A percentile compares a stretch with the other conserved stretches of the same genome.
These are phyloP conservation scores for Limosa lapponica DNA, from an alignment of 2,797 vertebrate species.

Conservation along the genomic window DNA sequence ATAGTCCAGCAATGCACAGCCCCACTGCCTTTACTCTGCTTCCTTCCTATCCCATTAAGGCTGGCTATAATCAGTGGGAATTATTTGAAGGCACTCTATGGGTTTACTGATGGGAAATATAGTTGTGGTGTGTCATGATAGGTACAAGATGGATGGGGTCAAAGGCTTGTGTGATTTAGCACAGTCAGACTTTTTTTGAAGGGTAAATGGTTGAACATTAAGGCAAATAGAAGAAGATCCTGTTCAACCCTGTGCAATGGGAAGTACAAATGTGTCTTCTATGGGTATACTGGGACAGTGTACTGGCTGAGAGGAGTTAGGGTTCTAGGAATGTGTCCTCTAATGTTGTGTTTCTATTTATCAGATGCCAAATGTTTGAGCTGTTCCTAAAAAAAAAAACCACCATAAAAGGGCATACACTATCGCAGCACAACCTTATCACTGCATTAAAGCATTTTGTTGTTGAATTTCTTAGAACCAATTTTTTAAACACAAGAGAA, in stretches of 20 bases:
- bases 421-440: neutral
- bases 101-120: neutral
- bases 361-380: neutral
- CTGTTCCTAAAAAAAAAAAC: neutral
- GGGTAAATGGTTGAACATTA: neutral
- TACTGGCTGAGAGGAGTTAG: neutral
- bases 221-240: neutral
- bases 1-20: neutral
- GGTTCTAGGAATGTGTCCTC: neutral
- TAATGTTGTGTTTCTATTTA: neutral
- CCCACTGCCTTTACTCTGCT: neutral
- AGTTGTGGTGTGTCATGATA: neutral
- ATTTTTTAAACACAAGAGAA: neutral
- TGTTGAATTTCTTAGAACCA: neutral
- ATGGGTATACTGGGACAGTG: neutral
- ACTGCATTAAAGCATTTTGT: neutral
- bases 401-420: accelerated
- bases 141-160: neutral
- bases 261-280: neutral
- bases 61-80: neutral
- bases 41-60: neutral
- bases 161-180: neutral
- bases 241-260: neutral
- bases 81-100: neutral
- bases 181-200: neutral